Percentiles rank a stretch among this genome's conserved stretches.
Conservation (phyloP, 1,140 invertebrate species). For the Melipona quadrifasciata region DNA sequence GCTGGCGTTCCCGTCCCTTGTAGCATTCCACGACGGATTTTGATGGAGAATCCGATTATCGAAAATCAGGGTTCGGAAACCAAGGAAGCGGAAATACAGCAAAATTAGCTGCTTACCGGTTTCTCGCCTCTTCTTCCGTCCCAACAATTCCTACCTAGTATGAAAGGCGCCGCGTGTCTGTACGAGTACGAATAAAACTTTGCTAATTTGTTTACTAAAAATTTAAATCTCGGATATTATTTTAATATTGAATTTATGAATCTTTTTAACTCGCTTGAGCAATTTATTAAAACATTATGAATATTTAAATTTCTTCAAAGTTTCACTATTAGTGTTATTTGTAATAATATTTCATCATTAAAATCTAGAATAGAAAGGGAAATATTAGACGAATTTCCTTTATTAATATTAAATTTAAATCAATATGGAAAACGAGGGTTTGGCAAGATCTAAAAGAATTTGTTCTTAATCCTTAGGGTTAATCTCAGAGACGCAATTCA, state of each 20-base stretch:
- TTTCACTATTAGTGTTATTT: too few relatives aligned
- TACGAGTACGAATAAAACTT: background rate
- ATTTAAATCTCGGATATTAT: background rate
- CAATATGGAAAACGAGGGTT: too few relatives aligned
- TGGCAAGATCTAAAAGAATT: too few relatives aligned
- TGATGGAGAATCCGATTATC: constrained; percentile 69
- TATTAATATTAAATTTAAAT: too few relatives aligned
- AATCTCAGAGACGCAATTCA: too few relatives aligned
- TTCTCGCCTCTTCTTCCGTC: constrained; percentile 39
- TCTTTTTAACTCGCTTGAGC: too few relatives aligned
- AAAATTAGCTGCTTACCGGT: constrained; percentile 68
- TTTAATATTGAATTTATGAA: background rate
- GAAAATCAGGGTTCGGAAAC: constrained; percentile 58
- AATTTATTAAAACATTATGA: too few relatives aligned
- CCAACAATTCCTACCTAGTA: constrained; percentile 15
- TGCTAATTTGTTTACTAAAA: background rate
- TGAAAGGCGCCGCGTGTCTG: background rate
- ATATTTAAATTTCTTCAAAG: too few relatives aligned
- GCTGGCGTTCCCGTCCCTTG: constrained; percentile 14
- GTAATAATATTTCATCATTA: too few relatives aligned
- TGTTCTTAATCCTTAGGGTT: too few relatives aligned
- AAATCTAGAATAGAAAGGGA: too few relatives aligned
- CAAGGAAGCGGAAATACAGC: constrained; percentile 61
- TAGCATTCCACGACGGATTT: constrained; percentile 46
- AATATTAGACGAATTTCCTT: too few relatives aligned